A percentile compares a stretch with the other conserved stretches of the same genome.
Evolutionary conservation across 2,888 invertebrate species (phyloP).

Genomic region (Yponomeuta sedellus): DNA sequence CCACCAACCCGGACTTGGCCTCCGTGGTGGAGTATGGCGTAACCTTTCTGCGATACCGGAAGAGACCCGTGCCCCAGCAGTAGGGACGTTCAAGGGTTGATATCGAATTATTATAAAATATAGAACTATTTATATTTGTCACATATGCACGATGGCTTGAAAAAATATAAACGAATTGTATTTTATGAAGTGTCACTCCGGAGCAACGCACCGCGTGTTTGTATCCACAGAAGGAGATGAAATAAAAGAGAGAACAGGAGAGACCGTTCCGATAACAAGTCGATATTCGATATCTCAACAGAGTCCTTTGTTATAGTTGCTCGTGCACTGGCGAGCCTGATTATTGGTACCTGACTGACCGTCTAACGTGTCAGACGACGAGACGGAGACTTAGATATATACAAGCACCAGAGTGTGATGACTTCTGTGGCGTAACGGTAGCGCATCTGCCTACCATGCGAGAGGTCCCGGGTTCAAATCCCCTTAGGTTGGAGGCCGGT

Average conservation of each 20-base stretch:
- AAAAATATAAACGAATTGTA: no score
- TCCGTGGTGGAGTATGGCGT: no score
- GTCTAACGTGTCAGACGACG: background rate
- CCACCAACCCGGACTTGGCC: no score
- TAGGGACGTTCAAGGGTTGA: no score
- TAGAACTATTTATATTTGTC: no score
- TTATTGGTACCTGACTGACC: background rate
- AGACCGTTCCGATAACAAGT: slow-evolving; percentile 1
- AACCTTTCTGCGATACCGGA: no score
- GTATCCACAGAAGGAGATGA: background rate
- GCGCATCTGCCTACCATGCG: slow-evolving; percentile 37
- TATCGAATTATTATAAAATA: no score
- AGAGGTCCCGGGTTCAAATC: slow-evolving; percentile 79
- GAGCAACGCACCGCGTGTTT: background rate
- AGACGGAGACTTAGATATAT: background rate
- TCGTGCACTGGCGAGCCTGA: background rate
- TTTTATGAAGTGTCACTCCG: background rate
- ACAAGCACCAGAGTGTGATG: no score
- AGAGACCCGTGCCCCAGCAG: no score
- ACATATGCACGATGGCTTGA: no score
- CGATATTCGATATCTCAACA: slow-evolving; percentile 9
- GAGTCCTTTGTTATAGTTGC: slow-evolving; percentile 4
- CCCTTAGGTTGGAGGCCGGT: no score
- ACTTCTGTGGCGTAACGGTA: no score
- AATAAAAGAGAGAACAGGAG: background rate